Percentiles rank a stretch among this genome's conserved stretches.
These are phyloP conservation scores for Drosophila kurseongensis DNA, from an alignment of 1,140 invertebrate species.

Conservation along the genomic window DNA sequence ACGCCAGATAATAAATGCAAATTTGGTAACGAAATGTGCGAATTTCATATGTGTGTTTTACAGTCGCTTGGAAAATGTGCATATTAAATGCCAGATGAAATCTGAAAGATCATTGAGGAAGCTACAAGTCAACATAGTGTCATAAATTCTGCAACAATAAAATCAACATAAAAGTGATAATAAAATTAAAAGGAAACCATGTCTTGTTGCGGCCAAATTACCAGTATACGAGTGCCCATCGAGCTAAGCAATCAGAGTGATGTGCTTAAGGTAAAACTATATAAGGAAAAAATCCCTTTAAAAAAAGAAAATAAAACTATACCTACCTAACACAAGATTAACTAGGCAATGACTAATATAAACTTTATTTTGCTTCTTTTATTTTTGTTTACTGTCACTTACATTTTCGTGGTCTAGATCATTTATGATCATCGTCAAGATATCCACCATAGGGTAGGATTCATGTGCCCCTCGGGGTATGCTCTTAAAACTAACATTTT, in stretches of 20 bases:
- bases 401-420: constrained; percentile 56
- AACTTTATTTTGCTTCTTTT: constrained; percentile 55
- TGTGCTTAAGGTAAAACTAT: constrained; percentile 89
- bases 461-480: constrained; percentile 59
- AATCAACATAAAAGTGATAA: constrained; percentile 38
- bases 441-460: constrained; percentile 77
- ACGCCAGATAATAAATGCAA: constrained; percentile 5
- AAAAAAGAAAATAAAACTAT: background rate
- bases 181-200: constrained; percentile 75
- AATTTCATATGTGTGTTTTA: constrained; percentile 38
- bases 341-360: constrained; percentile 57
- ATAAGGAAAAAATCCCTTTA: background rate
- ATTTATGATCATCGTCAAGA: constrained; percentile 79
- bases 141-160: constrained; percentile 19
- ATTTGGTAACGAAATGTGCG: constrained; percentile 32
- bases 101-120: constrained; percentile 43
- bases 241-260: constrained; percentile 92
- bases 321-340: constrained; percentile 32
- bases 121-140: constrained; percentile 39
- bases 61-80: constrained; percentile 73
- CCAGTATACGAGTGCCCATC: constrained; percentile 90
- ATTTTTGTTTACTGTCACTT: constrained; percentile 37
- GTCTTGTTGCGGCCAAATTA: constrained; percentile 88
- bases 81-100: constrained; percentile 62
- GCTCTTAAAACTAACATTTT: constrained; percentile 6